These are phyloP conservation scores for Epirrhoe tristata DNA, from an alignment of 2,888 invertebrate genomes.

Conservation along the genomic window DNA sequence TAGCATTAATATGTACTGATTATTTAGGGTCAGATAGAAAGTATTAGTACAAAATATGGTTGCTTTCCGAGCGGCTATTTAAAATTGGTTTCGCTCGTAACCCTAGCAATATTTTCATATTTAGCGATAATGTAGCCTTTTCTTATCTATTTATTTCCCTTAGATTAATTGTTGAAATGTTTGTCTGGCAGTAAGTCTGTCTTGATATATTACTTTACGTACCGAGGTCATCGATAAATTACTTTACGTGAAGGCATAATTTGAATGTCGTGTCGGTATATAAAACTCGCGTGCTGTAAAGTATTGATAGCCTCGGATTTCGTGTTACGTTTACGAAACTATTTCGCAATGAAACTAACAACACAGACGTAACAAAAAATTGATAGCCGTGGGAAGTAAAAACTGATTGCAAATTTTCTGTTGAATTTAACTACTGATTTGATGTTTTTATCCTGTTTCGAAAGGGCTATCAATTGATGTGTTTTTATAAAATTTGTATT, in stretches of 20 bases:
- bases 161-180: constrained; percentile 70
- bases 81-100: constrained; percentile 68
- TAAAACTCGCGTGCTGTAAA: constrained; percentile 9
- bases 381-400: constrained; percentile 29
- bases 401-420: neutral
- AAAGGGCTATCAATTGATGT: constrained; percentile 33
- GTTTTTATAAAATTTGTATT: constrained; percentile 61
- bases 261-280: neutral
- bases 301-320: constrained; percentile 16
- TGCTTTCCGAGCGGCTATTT: constrained; percentile 59
- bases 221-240: constrained; percentile 9
- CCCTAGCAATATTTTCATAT: constrained; percentile 65
- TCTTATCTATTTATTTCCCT: constrained; percentile 67
- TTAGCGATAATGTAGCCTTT: constrained; percentile 57
- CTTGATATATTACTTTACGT: no score
- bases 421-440: neutral
- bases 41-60: constrained; percentile 70
- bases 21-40: constrained; percentile 47
- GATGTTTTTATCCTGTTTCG: constrained; percentile 5
- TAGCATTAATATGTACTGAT: constrained; percentile 54
- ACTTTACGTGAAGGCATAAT: neutral
- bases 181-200: constrained; percentile 57
- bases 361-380: constrained; percentile 21
- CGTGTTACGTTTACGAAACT: constrained; percentile 26
- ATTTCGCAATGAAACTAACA: constrained; percentile 16